Evolutionary conservation across 2,888 invertebrate species (phyloP), one percentile per base, ranked within the genome.

Genomic region (Drosophila anomelani): DNA sequence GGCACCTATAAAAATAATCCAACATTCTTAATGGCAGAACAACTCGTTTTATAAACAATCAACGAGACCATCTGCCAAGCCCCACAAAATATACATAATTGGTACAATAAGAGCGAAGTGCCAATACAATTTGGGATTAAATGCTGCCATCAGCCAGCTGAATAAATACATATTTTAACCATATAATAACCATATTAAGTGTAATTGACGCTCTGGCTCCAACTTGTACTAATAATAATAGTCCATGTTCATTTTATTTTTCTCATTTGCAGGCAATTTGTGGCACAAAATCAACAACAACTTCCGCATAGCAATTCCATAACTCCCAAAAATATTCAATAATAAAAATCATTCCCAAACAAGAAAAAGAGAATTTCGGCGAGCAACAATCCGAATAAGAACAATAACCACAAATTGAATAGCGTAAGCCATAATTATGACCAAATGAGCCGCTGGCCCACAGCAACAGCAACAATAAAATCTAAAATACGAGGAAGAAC

Each of bases 351-450:
- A 54, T 49, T 60, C 36, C 46, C 49, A 34, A 59, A 54, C 38
- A 59, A 34, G 12, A 47, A 10, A 29, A 12, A 10, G 6, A 15
- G 51, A 15, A 34, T 34, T 51, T 20, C 38, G 36, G 17, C 38
- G 38, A 58, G 36, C 56, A 60, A 66, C 56, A 62, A 39, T 72
- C 60, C 58, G 43, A 64, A 62, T 20, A 61, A 77, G 56, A 68
- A 66, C 59, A 74, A 64, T 55, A 76, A 66, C 74, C 72, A 54
- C 67, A 75, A 79, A 67, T 69, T 57, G 73, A 75, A 72, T 69
- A 82, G 49, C 76, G 57, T 78, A 59, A 75, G 57, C 75, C 79
- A 85, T 77, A 83, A 83, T 80, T 85, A 88, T 83, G 86, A 78
- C 80, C 87, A 81, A 64, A 83, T 84, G 88, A 88, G 67, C 56